These are phyloP conservation scores for Tachypleus tridentatus DNA, from an alignment of 1,140 invertebrate species.

Conservation along the genomic window DNA sequence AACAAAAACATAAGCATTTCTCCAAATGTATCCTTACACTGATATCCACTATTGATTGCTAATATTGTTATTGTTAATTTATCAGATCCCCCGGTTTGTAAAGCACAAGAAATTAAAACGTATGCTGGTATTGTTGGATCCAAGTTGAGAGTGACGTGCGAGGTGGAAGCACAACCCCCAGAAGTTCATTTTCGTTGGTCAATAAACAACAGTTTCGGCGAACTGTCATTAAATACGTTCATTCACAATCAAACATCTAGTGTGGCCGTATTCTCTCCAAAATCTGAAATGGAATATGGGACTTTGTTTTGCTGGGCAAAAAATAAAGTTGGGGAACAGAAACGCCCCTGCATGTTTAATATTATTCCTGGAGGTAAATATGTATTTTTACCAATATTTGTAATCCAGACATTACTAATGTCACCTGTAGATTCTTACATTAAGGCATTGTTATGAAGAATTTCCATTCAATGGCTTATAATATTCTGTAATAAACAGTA, in stretches of 20 bases:
- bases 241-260: slow-evolving; percentile 17
- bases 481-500: no score
- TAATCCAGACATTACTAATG: no score
- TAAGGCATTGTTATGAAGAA: no score
- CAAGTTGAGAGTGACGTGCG: slow-evolving; percentile 62
- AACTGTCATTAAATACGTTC: slow-evolving; percentile 9
- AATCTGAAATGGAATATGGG: slow-evolving; percentile 18
- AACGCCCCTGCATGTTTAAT: slow-evolving; percentile 27
- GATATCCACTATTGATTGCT: no score
- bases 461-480: no score
- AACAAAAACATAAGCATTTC: no score
- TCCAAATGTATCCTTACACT: no score
- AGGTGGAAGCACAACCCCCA: slow-evolving; percentile 66
- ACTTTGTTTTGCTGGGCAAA: slow-evolving; percentile 25
- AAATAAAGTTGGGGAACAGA: slow-evolving; percentile 26
- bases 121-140: slow-evolving; percentile 67
- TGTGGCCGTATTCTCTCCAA: slow-evolving; percentile 34
- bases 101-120: slow-evolving; percentile 49
- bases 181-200: slow-evolving; percentile 27
- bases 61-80: neutral
- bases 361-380: slow-evolving; percentile 29
- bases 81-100: slow-evolving; percentile 48
- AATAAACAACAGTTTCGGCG: slow-evolving; percentile 23
- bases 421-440: no score
- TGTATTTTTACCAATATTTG: neutral